Percentiles rank a stretch among this genome's conserved stretches.
Conservation (phyloP, 2,888 invertebrate genomes). For the Agriopis marginaria region DNA sequence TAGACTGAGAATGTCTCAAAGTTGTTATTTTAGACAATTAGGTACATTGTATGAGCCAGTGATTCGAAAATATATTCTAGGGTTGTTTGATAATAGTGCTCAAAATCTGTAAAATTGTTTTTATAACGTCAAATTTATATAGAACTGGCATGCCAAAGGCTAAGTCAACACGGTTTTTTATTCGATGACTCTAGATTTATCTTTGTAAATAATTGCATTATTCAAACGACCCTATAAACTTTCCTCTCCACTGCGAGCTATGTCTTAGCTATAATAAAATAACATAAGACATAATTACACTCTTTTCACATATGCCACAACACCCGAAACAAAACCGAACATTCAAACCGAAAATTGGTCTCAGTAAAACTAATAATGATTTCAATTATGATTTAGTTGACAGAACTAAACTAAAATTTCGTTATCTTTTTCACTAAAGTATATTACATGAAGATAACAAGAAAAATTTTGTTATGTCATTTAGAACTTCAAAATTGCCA, state of each 20-base stretch:
- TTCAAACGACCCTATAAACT: slow-evolving; percentile 20
- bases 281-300: background rate
- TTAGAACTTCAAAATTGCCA: too few species aligned
- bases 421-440: too few species aligned
- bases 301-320: too few species aligned
- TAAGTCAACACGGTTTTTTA: background rate
- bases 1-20: slow-evolving; percentile 31
- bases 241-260: slow-evolving; percentile 64
- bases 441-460: too few species aligned
- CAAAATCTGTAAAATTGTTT: background rate
- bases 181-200: background rate
- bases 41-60: slow-evolving; percentile 19
- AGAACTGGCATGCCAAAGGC: background rate
- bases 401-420: too few species aligned
- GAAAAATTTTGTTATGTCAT: too few species aligned
- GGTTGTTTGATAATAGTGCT: slow-evolving; percentile 9
- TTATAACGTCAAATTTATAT: too few species aligned
- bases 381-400: too few species aligned
- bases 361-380: too few species aligned
- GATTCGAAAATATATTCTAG: background rate
- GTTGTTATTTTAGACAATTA: slow-evolving; percentile 20
- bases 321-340: too few species aligned
- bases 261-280: slow-evolving; percentile 37
- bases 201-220: slow-evolving; percentile 12
- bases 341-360: background rate